Conservation (phyloP, 2,113 vertebrate species). For the Dolichallabes microphthalmus region DNA sequence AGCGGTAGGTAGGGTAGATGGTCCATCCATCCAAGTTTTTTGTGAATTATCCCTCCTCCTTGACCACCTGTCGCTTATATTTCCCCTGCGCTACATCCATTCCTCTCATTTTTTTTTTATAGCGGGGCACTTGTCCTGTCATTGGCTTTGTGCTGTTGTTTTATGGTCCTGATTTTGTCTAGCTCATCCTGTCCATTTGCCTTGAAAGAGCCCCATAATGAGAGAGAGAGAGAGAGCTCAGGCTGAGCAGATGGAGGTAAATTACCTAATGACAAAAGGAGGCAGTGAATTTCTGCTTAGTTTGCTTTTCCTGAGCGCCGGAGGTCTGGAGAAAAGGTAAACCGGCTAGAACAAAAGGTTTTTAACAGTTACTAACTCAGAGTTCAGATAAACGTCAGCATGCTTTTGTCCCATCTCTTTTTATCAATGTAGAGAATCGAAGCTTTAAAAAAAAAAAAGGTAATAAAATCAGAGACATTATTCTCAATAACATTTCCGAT, state of each 20-base stretch:
- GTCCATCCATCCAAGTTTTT: not conserved
- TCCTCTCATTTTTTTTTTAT: constrained; percentile 20
- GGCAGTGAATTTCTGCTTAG: constrained; percentile 8
- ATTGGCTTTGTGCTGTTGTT: constrained; percentile 44
- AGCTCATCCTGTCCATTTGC: constrained; percentile 27
- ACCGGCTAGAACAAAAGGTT: not conserved
- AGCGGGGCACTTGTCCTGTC: constrained; percentile 27
- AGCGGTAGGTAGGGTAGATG: no score
- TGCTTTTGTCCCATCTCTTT: not conserved
- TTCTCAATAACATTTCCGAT: constrained; percentile 8
- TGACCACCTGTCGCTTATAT: constrained; percentile 31
- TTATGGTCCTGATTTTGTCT: constrained; percentile 44
- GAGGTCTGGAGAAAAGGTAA: constrained; percentile 17
- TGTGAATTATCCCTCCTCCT: constrained; percentile 8
- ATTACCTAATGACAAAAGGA: constrained; percentile 35
- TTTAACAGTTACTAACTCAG: not conserved
- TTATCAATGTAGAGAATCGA: not conserved
- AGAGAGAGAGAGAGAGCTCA: constrained; percentile 28
- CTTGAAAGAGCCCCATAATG: constrained; percentile 46
- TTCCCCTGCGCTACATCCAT: not conserved
- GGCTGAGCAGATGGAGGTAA: constrained; percentile 40
- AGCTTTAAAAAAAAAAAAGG: constrained; percentile 10
- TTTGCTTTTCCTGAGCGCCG: not conserved
- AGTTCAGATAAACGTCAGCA: not conserved
- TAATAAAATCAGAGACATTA: not conserved